A percentile compares a stretch with the other conserved stretches of the same genome.
These are phyloP conservation scores for Seira musarum DNA, from an alignment of 2,888 invertebrate species.

Conservation along the genomic window DNA sequence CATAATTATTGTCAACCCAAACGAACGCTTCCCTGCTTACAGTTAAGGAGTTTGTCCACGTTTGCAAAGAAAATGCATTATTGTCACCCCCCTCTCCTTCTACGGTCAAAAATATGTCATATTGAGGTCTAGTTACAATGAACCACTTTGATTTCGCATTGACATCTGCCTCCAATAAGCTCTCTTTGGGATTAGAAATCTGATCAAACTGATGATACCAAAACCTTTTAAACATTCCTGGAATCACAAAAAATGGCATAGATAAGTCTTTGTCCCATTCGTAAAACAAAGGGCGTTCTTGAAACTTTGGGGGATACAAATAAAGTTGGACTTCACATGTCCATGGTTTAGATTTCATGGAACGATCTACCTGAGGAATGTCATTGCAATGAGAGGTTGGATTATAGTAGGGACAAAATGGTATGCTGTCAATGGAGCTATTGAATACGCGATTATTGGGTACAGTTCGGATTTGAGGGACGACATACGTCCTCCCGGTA, in stretches of 20 bases:
- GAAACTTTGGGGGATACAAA: conserved; percentile 12
- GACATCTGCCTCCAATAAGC: background rate
- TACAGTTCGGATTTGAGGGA: no score
- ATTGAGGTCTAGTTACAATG: conserved; percentile 4
- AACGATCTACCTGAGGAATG: conserved; percentile 4
- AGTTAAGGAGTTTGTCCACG: conserved; percentile 4
- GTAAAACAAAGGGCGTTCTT: background rate
- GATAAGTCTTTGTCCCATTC: conserved; percentile 14
- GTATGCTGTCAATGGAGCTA: background rate
- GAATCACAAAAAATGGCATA: conserved; percentile 17
- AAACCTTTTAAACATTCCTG: conserved; percentile 9
- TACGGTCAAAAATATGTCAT: conserved; percentile 7
- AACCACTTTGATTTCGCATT: background rate
- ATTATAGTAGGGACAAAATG: background rate
- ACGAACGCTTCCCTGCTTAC: conserved; percentile 5
- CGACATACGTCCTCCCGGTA: no score
- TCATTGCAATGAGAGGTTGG: background rate
- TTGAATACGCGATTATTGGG: no score
- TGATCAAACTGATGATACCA: background rate
- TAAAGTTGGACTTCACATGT: conserved; percentile 17
- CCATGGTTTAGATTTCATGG: background rate
- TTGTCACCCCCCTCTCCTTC: background rate
- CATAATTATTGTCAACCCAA: background rate
- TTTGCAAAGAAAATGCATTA: background rate
- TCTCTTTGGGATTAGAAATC: background rate